Base-by-base conservation (phyloP, 1,140 invertebrate genomes). In the Drosophila kikkawai region DNA sequence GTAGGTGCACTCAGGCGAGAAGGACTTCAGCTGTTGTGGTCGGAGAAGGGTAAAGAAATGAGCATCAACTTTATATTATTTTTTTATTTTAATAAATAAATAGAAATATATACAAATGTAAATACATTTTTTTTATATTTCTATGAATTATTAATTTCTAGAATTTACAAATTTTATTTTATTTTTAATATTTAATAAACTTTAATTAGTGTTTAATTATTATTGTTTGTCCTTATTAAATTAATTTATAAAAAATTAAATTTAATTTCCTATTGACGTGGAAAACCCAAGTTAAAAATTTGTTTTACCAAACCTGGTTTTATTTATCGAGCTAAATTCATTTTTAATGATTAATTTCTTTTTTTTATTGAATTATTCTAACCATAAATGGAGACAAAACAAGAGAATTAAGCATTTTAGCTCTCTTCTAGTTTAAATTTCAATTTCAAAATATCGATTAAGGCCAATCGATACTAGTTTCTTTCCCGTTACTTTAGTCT, bases 1-100 rank as follows among this genome's bases (percentile, higher is more conserved):
- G 53, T 39, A 56, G 53, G 51, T 55, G 51, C 51, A 55, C 51
- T 56, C 53, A 56, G 53, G 53, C 53, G 53, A 15, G 36, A 56
- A 56, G 53, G 53, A 37, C 19, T 9, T 37, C 51, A 22, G 34
- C 19, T 37, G 34, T 22, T 13, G 13, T 1, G 34, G 51, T 13
- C 17, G 1, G 6, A 34, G 29, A 7, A 15, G 13, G 22, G 15
- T 1, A 32, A 9, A 4, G 22, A 48, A 29, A 9, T n/a, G 9
- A 26, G 6, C 1, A 47, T 4, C 13, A 8, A 26, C 13, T 8
- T 7, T 26, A 48, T n/a, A 8, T 29, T 9, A n/a, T 5, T 51
- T 17, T 17, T 0, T 2, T 51, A 19, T 7, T 0, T 12, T 12
- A 47, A 17, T 17, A 34, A 34, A 12, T 11, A 11, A 11, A 48